Evolutionary conservation across 2,888 invertebrate species (phyloP).

Genomic region (Trachelus iudaicus): DNA sequence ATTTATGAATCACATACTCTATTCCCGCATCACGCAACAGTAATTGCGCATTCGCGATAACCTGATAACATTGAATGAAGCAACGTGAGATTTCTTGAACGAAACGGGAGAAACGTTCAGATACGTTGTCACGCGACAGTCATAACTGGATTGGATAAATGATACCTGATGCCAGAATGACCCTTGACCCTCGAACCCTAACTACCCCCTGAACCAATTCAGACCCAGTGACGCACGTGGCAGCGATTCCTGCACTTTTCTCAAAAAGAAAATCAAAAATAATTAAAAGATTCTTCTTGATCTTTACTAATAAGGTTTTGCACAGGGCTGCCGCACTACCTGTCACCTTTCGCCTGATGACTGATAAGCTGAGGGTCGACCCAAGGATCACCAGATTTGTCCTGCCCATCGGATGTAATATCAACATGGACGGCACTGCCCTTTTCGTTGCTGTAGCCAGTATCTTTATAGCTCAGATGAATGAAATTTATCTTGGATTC

Average conservation of each 20-base stretch:
- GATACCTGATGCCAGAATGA: conserved; percentile 33
- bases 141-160: not conserved
- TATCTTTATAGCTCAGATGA: conserved; percentile 89
- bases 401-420: conserved; percentile 89
- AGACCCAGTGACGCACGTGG: conserved; percentile 7
- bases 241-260: conserved; percentile 13
- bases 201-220: not conserved
- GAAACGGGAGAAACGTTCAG: not conserved
- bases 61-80: not conserved
- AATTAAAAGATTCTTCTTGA: conserved; percentile 27
- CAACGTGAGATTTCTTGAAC: not conserved
- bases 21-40: too few species aligned
- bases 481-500: conserved; percentile 80
- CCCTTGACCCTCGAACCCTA: conserved; percentile 16
- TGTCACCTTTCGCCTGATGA: conserved; percentile 87
- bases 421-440: conserved; percentile 94
- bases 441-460: conserved; percentile 90
- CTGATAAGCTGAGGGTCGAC: conserved; percentile 84
- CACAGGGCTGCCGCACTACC: conserved; percentile 84
- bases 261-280: conserved; percentile 8
- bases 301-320: conserved; percentile 55
- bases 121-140: too few species aligned
- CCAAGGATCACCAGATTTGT: conserved; percentile 87
- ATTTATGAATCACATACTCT: too few species aligned
- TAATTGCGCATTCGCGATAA: not conserved